phyloP scores from a whole-genome alignment of 2,888 invertebrate genomes.

The Galerucella calmariensis region DNA sequence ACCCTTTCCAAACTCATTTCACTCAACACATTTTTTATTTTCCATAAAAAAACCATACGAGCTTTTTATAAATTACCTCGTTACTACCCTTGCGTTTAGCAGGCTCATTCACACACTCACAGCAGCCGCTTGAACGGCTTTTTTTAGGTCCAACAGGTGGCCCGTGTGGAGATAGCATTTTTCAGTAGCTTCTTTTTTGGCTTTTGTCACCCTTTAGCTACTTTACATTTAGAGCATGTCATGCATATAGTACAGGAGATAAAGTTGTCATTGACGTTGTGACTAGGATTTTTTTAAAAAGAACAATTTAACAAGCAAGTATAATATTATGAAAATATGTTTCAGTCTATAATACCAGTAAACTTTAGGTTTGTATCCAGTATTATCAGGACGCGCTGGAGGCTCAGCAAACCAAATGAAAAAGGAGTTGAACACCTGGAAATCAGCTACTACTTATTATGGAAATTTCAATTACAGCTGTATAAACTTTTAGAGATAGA shows the following conservation, averaged over 20 bases:
- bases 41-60: background rate
- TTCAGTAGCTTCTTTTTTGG: constrained; percentile 59
- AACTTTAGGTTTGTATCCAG: no score
- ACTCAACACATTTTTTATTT: background rate
- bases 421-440: no score
- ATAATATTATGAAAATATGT: no score
- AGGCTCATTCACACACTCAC: constrained; percentile 41
- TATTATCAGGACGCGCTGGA: no score
- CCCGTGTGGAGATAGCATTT: constrained; percentile 61
- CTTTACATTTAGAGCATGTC: constrained; percentile 53
- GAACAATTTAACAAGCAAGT: no score
- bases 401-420: no score
- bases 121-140: constrained; percentile 43
- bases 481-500: no score
- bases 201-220: constrained; percentile 43
- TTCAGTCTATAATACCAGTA: no score
- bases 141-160: constrained; percentile 60
- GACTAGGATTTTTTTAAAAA: no score
- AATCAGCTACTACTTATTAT: no score
- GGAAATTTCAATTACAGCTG: no score
- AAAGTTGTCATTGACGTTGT: background rate
- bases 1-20: no score
- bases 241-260: constrained; percentile 36
- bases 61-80: constrained; percentile 63
- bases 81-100: constrained; percentile 51